These are phyloP conservation scores for Leptosomus discolor DNA, from an alignment of 2,113 vertebrate genomes.

Conservation along the genomic window DNA sequence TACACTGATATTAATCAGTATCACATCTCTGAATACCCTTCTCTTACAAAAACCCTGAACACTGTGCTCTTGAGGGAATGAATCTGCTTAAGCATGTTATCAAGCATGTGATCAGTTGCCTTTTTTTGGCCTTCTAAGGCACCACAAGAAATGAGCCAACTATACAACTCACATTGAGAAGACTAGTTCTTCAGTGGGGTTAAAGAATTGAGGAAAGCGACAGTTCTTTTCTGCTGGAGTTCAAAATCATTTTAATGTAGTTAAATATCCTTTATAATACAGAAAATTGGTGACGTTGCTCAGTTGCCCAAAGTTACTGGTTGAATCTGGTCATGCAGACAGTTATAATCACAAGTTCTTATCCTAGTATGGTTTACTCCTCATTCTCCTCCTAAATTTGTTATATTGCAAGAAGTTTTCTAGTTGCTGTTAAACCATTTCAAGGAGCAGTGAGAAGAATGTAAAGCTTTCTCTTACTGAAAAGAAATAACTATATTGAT, in stretches of 20 bases:
- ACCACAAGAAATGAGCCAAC: background rate
- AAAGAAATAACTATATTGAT: background rate
- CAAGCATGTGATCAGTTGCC: background rate
- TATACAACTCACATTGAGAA: background rate
- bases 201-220: background rate
- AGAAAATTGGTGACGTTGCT: background rate
- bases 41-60: background rate
- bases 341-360: background rate
- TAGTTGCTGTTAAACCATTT: background rate
- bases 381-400: background rate
- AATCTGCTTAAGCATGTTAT: background rate
- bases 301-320: background rate
- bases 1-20: slow-evolving; percentile 50
- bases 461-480: background rate
- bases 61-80: background rate
- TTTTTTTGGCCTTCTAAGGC: background rate
- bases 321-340: background rate
- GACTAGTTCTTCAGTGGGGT: background rate
- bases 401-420: background rate
- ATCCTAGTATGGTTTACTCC: background rate
- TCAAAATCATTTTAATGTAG: background rate
- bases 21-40: background rate
- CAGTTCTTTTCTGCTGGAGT: background rate
- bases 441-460: background rate
- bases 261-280: background rate